A percentile compares a stretch with the other conserved stretches of the same genome.
Conservation (phyloP, 2,888 invertebrate species). For the Hermaeophaga mercurialis region DNA sequence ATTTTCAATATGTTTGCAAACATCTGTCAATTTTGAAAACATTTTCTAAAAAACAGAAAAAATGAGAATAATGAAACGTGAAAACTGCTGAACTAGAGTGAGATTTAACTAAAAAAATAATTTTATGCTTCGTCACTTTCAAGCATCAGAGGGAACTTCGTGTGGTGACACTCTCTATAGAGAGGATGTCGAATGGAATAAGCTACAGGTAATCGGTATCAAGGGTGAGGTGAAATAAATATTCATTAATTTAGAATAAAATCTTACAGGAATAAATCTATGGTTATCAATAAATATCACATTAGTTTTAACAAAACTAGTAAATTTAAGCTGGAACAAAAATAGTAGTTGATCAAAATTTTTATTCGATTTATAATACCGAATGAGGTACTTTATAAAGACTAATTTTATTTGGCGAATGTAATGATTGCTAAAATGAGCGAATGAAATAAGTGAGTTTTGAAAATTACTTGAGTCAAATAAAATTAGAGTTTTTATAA, state of each 20-base stretch:
- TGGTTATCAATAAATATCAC: no score
- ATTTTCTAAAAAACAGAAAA: constrained; percentile 12
- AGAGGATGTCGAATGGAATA: constrained; percentile 28
- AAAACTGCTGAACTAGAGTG: neutral
- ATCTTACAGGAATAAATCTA: no score
- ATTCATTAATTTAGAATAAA: neutral
- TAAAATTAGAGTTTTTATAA: no score
- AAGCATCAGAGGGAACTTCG: constrained; percentile 14
- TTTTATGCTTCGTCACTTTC: constrained; percentile 25
- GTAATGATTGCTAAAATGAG: no score
- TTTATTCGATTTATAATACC: no score
- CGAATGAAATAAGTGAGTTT: no score
- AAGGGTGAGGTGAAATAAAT: neutral
- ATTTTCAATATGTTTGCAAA: constrained; percentile 15
- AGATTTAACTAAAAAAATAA: constrained; percentile 9
- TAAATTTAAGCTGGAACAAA: no score
- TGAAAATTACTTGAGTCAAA: no score
- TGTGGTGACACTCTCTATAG: constrained; percentile 14
- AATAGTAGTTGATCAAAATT: no score
- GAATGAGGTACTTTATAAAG: no score
- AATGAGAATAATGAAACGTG: constrained; percentile 15
- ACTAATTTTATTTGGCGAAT: no score
- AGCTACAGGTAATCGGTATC: constrained; percentile 27
- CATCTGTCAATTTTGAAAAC: constrained; percentile 6
- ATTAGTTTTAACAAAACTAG: no score